These are phyloP conservation scores for Melanophora roralis DNA, from an alignment of 2,888 invertebrate species.

Conservation along the genomic window DNA sequence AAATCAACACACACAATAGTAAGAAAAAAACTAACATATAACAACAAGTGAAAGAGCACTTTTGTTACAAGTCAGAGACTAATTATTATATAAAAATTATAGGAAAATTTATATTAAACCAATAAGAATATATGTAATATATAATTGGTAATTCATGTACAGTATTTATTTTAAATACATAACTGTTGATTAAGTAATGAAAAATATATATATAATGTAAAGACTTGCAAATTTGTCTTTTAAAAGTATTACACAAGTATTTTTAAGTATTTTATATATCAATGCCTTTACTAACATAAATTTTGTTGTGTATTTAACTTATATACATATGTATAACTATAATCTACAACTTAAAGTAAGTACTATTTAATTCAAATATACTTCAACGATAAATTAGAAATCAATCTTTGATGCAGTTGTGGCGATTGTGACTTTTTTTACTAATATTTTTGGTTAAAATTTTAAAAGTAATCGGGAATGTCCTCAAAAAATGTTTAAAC, in stretches of 20 bases:
- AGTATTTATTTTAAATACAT: too few species aligned
- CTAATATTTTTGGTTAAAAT: too few species aligned
- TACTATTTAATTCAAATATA: conserved; percentile 26
- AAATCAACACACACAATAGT: conserved; percentile 55
- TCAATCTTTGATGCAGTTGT: too few species aligned
- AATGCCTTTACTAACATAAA: conserved; percentile 58
- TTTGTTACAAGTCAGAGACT: conserved; percentile 15
- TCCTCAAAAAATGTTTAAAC: too few species aligned
- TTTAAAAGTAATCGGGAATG: too few species aligned
- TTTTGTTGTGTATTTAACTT: conserved; percentile 60
- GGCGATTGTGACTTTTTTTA: too few species aligned
- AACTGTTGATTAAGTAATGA: too few species aligned
- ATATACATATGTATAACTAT: conserved; percentile 27
- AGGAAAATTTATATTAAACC: neutral
- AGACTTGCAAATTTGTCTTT: conserved; percentile 45
- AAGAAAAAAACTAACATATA: neutral
- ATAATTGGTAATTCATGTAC: conserved; percentile 29
- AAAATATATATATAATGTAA: neutral
- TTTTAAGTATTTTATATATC: conserved; percentile 39
- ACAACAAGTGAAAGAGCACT: neutral
- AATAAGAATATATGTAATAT: conserved; percentile 26
- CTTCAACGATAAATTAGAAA: too few species aligned
- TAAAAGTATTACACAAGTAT: conserved; percentile 29
- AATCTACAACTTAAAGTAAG: conserved; percentile 31
- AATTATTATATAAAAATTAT: conserved; percentile 16